Evolutionary conservation across 2,888 invertebrate species (phyloP), one percentile per base, ranked within the genome.

Genomic region (Anthrax anthrax): DNA sequence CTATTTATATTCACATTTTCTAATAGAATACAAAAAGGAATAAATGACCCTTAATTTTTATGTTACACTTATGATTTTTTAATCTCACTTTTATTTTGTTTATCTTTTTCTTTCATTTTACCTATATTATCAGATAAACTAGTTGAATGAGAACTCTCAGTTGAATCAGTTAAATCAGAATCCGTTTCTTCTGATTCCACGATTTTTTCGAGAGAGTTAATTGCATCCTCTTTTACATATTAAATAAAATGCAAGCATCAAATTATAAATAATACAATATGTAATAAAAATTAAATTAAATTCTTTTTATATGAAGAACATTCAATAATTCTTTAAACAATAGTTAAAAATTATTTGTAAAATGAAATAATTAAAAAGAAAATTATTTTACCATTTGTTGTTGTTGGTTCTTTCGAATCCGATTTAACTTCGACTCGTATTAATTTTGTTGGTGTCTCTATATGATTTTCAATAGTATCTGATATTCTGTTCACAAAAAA

Each of bases 361-460:
- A 34, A 34, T 14, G n/a, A 34, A 34, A 12, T 34, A 34, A 34
- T 4, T n/a, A 27, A 39, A 32, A 38, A 34, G 38, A n/a, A 43
- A 34, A 6, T 23, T n/a, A 44, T 36, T 14, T 19, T 34, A 34
- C 34, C 34, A 34, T 34, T 34, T 34, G 29, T 9, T 12, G 29
- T 60, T 39, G 51, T 52, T 51, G 58, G 56, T 54, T 67, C 67
- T 57, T 67, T 66, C 50, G 58, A 59, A 55, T 66, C 67, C 50
- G 64, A 82, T 80, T 71, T 81, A 49, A 84, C 71, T 67, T 86
- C 84, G 48, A 84, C 81, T 54, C 83, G 78, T 61, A 84, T 84
- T 56, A 84, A 77, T 69, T 84, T 85, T 59, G 75, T 75, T 49
- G 81, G 80, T 46, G 81, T 81, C 59, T 79, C 78, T 57, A 64